phyloP scores from a whole-genome alignment of 1,140 invertebrate species.

The Drosophila santomea region DNA sequence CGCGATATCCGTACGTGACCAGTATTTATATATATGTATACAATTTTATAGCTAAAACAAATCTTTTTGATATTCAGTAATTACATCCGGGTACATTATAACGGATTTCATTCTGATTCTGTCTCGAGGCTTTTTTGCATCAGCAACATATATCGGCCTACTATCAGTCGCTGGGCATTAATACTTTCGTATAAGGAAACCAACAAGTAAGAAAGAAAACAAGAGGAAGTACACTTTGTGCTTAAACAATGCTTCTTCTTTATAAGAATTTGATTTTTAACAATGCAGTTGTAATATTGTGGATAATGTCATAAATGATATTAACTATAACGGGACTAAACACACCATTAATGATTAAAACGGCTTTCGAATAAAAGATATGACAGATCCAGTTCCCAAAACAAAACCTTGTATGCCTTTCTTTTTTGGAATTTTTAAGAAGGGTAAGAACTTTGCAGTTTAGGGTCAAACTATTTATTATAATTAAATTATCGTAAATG shows the following conservation, averaged over 20 bases:
- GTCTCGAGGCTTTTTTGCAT: conserved; percentile 54
- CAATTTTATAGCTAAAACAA: conserved; percentile 80
- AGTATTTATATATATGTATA: conserved; percentile 82
- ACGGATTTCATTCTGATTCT: conserved; percentile 44
- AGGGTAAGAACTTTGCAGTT: too few relatives aligned
- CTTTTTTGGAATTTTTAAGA: neutral
- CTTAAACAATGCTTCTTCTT: conserved; percentile 68
- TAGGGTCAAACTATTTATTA: too few relatives aligned
- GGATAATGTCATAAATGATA: conserved; percentile 58
- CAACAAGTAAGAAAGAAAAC: conserved; percentile 5
- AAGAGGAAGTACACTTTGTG: conserved; percentile 51
- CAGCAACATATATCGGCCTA: conserved; percentile 30
- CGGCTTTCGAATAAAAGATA: conserved; percentile 73
- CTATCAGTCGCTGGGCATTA: conserved; percentile 39
- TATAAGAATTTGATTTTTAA: conserved; percentile 65
- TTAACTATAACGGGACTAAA: conserved; percentile 69
- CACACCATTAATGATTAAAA: conserved; percentile 51
- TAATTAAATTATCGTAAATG: too few relatives aligned
- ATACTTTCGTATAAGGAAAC: conserved; percentile 23
- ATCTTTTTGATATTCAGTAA: conserved; percentile 49
- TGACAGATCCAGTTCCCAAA: conserved; percentile 44
- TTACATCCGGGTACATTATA: conserved; percentile 27
- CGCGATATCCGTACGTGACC: conserved; percentile 71
- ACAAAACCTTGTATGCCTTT: neutral
- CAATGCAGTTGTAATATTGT: conserved; percentile 36